These are phyloP conservation scores for Nymphalis polychloros DNA, from an alignment of 2,888 invertebrate genomes.

Conservation along the genomic window DNA sequence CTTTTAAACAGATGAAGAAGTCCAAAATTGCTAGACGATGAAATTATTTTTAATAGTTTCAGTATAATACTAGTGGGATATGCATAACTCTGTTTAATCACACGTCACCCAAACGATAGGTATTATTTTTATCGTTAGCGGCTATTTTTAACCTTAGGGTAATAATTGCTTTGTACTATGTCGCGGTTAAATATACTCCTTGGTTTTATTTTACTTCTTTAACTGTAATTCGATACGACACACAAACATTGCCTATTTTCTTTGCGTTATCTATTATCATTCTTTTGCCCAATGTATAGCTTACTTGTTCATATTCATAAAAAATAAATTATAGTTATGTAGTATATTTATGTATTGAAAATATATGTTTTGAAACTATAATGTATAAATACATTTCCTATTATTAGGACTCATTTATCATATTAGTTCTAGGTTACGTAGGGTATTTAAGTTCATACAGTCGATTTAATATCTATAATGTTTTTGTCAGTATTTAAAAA, in stretches of 20 bases:
- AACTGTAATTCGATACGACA: conserved; percentile 34
- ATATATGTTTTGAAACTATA: too few relatives aligned
- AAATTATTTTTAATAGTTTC: neutral
- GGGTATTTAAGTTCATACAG: too few relatives aligned
- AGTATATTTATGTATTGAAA: too few relatives aligned
- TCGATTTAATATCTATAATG: too few relatives aligned
- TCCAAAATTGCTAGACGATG: neutral
- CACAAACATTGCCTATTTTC: neutral
- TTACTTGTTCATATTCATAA: too few relatives aligned
- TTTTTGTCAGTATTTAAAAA: too few relatives aligned
- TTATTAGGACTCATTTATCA: too few relatives aligned
- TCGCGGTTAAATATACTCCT: conserved; percentile 39
- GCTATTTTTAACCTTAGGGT: conserved; percentile 65
- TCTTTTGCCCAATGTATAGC: neutral
- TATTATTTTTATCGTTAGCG: conserved; percentile 67
- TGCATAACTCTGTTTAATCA: conserved; percentile 38
- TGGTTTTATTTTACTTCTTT: conserved; percentile 25
- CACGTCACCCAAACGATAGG: conserved; percentile 47
- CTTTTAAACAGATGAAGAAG: too few relatives aligned
- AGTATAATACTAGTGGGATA: conserved; percentile 14
- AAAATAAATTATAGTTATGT: too few relatives aligned
- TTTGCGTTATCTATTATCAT: neutral
- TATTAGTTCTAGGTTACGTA: too few relatives aligned
- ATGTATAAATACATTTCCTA: too few relatives aligned
- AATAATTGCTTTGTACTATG: conserved; percentile 59